Conservation (phyloP, 2,797 vertebrate species). For the Channallabes apus region DNA sequence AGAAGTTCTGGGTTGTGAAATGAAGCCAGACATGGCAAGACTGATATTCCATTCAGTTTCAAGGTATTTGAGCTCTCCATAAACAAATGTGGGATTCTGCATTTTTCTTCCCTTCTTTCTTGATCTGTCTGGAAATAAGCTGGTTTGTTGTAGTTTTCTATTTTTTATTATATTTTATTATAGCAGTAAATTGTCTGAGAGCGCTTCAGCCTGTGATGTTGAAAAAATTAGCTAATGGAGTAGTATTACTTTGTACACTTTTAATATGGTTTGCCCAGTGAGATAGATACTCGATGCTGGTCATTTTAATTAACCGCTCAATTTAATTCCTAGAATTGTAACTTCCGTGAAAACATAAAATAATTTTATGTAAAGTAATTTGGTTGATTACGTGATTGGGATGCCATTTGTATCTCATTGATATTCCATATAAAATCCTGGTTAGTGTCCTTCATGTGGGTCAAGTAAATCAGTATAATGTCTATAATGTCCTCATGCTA, state of each 20-base stretch:
- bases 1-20: background rate
- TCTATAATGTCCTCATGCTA: background rate
- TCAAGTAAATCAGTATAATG: background rate
- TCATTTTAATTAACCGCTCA: background rate
- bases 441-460: background rate
- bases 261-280: background rate
- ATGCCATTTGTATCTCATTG: background rate
- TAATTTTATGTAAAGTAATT: background rate
- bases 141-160: background rate
- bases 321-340: no score
- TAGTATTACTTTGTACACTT: background rate
- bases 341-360: no score
- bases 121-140: background rate
- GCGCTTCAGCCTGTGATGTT: background rate
- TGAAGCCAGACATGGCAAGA: background rate
- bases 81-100: background rate
- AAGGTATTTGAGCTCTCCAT: background rate
- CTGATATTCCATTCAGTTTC: slow-evolving; percentile 1
- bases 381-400: background rate
- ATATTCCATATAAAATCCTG: background rate
- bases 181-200: background rate
- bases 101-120: no score
- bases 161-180: background rate
- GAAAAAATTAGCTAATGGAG: background rate
- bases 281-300: background rate